Evolutionary conservation across 1,140 invertebrate species (phyloP), one percentile per base, ranked within the genome.

Genomic region (Proctacanthus coquilletti): DNA sequence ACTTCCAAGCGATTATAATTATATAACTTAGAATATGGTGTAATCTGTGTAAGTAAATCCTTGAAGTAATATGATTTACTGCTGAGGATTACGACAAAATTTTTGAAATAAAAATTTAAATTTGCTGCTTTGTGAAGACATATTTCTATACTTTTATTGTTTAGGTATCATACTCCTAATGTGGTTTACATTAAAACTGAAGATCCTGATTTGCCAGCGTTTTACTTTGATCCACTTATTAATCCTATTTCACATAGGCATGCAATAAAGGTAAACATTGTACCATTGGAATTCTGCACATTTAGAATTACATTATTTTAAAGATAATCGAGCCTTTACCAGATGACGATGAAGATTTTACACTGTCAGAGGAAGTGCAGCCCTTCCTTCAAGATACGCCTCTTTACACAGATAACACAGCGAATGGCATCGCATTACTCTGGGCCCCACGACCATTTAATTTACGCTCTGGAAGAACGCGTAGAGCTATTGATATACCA

Each of bases 111-210:
- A 27, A 27, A 27, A 13, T 9, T 9, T 36, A 31, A 40, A 44
- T 43, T 45, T 30, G 32, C n/a, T n/a, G n/a, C n/a, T n/a, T n/a
- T n/a, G n/a, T n/a, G n/a, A n/a, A n/a, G n/a, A n/a, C n/a, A n/a
- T n/a, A n/a, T n/a, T n/a, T n/a, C n/a, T n/a, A n/a, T n/a, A n/a
- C n/a, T n/a, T n/a, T 34, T 38, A 11, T 41, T 2, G 40, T 45
- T n/a, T 17, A 94, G 89, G 88, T 99, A 99, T 65, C 96, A 98
- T 61, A 84, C 89, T 5, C 94, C 95, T 29, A 98, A 96, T 66
- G 93, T 98, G 13, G 92, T 98, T 1, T 99, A 92, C 55, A 98
- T 99, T 48, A 98, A 98, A 72, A 98, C 95, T 2, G 96, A 99
- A 69, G 96, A 99, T 77, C 94, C 95, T n/a, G 96, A 99, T 68